These are phyloP conservation scores for Steinernema scapterisci DNA, from an alignment of 2,888 invertebrate species.

Conservation along the genomic window DNA sequence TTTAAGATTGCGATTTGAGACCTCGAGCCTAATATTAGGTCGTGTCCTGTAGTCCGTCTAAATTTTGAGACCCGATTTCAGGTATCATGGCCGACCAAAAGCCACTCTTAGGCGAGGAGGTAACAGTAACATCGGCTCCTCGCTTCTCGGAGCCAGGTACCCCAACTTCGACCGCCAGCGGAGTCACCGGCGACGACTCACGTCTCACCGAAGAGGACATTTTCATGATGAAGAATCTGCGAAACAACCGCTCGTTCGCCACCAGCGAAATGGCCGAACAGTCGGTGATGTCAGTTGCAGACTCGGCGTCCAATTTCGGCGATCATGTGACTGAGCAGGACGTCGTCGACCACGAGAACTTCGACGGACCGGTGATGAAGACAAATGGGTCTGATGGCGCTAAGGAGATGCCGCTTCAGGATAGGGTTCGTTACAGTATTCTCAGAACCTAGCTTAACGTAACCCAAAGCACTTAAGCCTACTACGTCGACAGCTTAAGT, in stretches of 20 bases:
- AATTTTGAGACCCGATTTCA: neutral
- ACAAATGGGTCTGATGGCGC: conserved; percentile 1
- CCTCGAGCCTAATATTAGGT: no score
- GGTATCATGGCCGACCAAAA: conserved; percentile 22
- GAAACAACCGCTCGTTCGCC: conserved; percentile 22
- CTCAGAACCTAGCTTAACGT: no score
- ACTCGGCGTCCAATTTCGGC: conserved; percentile 62
- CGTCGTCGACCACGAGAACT: conserved; percentile 6
- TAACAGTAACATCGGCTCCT: neutral
- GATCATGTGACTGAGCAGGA: conserved; percentile 56
- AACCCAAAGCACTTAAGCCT: no score
- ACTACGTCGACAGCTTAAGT: no score
- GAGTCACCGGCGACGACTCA: neutral
- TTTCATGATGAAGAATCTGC: conserved; percentile 22
- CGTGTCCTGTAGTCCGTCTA: neutral
- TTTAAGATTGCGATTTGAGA: no score
- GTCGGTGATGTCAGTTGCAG: conserved; percentile 61
- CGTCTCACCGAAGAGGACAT: conserved; percentile 27
- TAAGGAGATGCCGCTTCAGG: neutral
- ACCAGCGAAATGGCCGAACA: conserved; percentile 55
- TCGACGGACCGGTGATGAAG: neutral
- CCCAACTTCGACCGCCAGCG: conserved; percentile 20
- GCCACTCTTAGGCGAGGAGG: conserved; percentile 1
- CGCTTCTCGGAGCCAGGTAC: conserved; percentile 22
- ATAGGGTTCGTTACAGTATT: conserved; percentile 18